Percentiles rank a stretch among this genome's conserved stretches.
These are phyloP conservation scores for Parasteatoda tepidariorum DNA, from an alignment of 1,140 invertebrate species.

Conservation along the genomic window DNA sequence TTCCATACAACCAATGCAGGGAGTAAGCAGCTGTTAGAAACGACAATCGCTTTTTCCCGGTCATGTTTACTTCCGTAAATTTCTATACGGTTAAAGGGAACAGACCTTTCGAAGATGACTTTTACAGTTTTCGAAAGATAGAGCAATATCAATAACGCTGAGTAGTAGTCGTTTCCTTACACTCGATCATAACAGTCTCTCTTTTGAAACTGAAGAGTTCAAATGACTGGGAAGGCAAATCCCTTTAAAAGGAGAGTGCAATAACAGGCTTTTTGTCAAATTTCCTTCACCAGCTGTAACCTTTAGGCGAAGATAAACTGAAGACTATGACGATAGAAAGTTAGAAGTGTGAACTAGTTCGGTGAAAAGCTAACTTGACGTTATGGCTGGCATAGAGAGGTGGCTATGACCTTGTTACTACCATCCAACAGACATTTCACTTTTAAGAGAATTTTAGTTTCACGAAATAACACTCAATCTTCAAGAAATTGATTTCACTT, in stretches of 20 bases:
- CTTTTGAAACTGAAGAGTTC: conserved; percentile 30
- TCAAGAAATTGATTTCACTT: conserved; percentile 19
- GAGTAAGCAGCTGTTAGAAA: conserved; percentile 30
- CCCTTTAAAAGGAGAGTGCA: conserved; percentile 21
- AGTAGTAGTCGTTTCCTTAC: conserved; percentile 45
- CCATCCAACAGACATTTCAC: background rate
- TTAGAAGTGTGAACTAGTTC: background rate
- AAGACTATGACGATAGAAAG: conserved; percentile 21
- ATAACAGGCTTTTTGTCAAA: conserved; percentile 58
- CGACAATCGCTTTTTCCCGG: conserved; percentile 43
- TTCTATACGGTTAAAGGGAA: conserved; percentile 32
- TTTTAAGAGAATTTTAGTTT: background rate
- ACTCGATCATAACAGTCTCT: conserved; percentile 45
- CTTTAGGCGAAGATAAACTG: conserved; percentile 54
- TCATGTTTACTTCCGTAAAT: conserved; percentile 57
- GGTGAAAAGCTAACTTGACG: background rate
- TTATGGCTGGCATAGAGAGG: conserved; percentile 4
- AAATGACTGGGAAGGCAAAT: conserved; percentile 36
- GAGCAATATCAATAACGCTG: conserved; percentile 55
- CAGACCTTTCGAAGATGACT: conserved; percentile 37
- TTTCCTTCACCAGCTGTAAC: conserved; percentile 52
- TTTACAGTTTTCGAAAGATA: conserved; percentile 58
- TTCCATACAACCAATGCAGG: background rate
- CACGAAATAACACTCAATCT: background rate
- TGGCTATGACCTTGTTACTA: background rate